phyloP scores from a whole-genome alignment of 2,797 vertebrate genomes.

The Alfaro cultratus region DNA sequence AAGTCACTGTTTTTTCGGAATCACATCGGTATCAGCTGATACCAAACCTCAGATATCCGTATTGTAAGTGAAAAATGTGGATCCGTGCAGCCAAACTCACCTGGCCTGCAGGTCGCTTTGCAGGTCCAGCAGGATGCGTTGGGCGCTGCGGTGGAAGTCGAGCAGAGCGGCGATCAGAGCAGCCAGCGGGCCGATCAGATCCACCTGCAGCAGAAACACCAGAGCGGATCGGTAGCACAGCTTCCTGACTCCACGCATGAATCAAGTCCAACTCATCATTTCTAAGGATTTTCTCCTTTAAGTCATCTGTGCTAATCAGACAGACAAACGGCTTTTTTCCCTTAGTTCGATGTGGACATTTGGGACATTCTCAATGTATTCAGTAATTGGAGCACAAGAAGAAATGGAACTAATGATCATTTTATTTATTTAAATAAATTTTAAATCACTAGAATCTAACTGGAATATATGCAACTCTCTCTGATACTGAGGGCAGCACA shows the following conservation, averaged over 20 bases:
- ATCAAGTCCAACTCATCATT: not conserved
- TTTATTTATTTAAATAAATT: too few relatives aligned
- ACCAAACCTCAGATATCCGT: too few relatives aligned
- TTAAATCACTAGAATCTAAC: too few relatives aligned
- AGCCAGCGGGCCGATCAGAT: slow-evolving; percentile 85
- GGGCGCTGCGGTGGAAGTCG: slow-evolving; percentile 87
- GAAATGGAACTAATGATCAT: too few relatives aligned
- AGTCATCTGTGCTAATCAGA: not conserved
- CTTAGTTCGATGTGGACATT: too few relatives aligned
- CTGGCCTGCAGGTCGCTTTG: slow-evolving; percentile 84
- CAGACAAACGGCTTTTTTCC: not conserved
- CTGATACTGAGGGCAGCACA: too few relatives aligned
- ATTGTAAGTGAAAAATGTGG: not conserved
- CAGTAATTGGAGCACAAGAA: too few relatives aligned
- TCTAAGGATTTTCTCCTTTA: not conserved
- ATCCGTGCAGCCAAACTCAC: slow-evolving; percentile 59
- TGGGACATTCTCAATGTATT: too few relatives aligned
- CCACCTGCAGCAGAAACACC: slow-evolving; percentile 74
- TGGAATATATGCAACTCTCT: too few relatives aligned
- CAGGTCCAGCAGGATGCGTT: slow-evolving; percentile 85
- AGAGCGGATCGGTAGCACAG: not conserved
- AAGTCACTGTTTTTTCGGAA: too few relatives aligned
- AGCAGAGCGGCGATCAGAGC: slow-evolving; percentile 85
- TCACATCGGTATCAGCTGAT: too few relatives aligned
- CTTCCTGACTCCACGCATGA: not conserved